phyloP scores from a whole-genome alignment of 2,113 vertebrate species.

The Hipposideros armiger region DNA sequence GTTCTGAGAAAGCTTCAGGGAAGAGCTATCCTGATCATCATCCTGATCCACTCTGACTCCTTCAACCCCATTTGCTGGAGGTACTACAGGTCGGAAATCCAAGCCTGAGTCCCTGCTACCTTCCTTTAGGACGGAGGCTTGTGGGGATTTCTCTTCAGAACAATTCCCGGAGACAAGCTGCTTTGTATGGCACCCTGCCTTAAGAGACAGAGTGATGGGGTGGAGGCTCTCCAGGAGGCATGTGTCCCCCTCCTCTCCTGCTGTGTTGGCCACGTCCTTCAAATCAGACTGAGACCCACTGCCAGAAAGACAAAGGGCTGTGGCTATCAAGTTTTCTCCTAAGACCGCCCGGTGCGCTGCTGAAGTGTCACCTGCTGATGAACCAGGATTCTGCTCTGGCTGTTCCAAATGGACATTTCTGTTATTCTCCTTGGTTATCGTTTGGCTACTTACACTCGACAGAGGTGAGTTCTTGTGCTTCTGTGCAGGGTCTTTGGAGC shows the following conservation, averaged over 20 bases:
- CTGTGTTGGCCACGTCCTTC: conserved; percentile 75
- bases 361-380: conserved; percentile 64
- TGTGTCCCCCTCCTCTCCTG: conserved; percentile 74
- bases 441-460: conserved; percentile 75
- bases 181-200: conserved; percentile 71
- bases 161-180: conserved; percentile 71
- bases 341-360: conserved; percentile 56
- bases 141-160: conserved; percentile 76
- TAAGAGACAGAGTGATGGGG: conserved; percentile 56
- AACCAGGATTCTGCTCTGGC: conserved; percentile 66
- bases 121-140: conserved; percentile 73
- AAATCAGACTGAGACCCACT: conserved; percentile 79
- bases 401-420: conserved; percentile 77
- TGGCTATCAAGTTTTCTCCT: conserved; percentile 73
- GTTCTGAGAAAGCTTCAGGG: conserved; percentile 86
- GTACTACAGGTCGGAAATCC: conserved; percentile 72
- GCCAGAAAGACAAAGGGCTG: conserved; percentile 68
- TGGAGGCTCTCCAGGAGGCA: conserved; percentile 68
- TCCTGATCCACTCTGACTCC: conserved; percentile 81
- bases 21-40: conserved; percentile 81
- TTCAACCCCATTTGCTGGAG: conserved; percentile 77
- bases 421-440: conserved; percentile 72
- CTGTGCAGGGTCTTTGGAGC: conserved; percentile 78
- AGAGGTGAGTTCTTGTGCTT: conserved; percentile 74
- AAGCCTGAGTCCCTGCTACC: conserved; percentile 78